phyloP scores from a whole-genome alignment of 2,113 vertebrate species.

The Ictidomys tridecemlineatus region DNA sequence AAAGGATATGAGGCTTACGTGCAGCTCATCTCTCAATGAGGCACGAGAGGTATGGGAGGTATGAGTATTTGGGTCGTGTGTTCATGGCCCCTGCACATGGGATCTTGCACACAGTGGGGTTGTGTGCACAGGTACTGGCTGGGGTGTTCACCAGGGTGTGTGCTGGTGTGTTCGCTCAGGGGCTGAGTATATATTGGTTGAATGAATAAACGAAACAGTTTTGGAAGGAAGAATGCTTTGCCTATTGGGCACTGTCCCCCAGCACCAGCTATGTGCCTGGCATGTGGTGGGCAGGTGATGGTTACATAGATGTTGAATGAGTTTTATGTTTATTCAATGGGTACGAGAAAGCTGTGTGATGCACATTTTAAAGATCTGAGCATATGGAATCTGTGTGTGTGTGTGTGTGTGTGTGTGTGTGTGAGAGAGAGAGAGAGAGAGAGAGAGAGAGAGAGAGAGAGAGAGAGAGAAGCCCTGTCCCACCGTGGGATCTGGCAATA shows the following conservation, averaged over 20 bases:
- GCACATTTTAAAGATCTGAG: background rate
- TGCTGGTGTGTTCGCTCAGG: background rate
- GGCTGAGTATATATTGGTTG: too few species aligned
- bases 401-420: background rate
- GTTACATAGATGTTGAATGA: background rate
- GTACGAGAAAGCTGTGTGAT: background rate
- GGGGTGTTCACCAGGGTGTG: background rate
- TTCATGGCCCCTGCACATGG: background rate
- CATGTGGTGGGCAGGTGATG: background rate
- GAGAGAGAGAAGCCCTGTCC: background rate
- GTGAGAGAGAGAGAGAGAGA: background rate
- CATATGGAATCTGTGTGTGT: background rate
- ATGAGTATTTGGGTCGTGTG: accelerated
- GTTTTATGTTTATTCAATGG: background rate
- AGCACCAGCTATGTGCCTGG: background rate
- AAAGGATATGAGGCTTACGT: background rate
- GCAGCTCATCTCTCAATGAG: background rate
- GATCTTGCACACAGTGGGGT: background rate
- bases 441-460: background rate
- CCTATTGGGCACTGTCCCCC: too few species aligned
- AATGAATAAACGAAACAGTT: too few species aligned
- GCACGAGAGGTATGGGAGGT: accelerated
- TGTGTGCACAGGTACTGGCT: background rate
- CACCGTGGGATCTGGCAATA: background rate
- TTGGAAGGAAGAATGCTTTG: background rate